Percentiles rank a stretch among this genome's conserved stretches.
Evolutionary conservation across 2,797 vertebrate species (phyloP).

Genomic region (Sternotherus odoratus): DNA sequence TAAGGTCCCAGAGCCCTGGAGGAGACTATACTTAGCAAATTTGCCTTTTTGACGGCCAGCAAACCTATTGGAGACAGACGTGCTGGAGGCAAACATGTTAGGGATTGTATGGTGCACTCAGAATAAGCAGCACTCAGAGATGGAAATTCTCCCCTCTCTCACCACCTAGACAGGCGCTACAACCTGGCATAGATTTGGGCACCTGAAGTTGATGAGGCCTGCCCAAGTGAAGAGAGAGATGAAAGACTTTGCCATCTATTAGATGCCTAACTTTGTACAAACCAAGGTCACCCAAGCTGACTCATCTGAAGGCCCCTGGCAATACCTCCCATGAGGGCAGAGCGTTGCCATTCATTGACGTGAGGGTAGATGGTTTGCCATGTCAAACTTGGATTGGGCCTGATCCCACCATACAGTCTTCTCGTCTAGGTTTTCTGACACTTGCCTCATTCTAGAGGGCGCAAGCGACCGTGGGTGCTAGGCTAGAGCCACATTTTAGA

Average conservation of each 20-base stretch:
- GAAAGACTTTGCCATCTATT: constrained; percentile 38
- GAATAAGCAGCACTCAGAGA: constrained; percentile 21
- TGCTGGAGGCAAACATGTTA: not conserved
- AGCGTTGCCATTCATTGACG: constrained; percentile 42
- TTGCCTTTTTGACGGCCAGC: constrained; percentile 19
- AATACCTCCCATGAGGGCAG: not conserved
- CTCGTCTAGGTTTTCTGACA: constrained; percentile 32
- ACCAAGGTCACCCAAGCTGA: constrained; percentile 63
- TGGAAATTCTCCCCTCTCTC: constrained; percentile 38
- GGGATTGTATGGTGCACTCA: not conserved
- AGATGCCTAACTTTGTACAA: constrained; percentile 57
- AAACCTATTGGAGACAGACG: constrained; percentile 54
- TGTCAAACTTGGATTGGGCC: constrained; percentile 8
- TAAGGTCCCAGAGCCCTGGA: constrained; percentile 8
- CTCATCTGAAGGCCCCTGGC: constrained; percentile 53
- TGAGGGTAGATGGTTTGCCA: constrained; percentile 17
- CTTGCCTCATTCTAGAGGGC: constrained; percentile 17
- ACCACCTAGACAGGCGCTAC: constrained; percentile 30
- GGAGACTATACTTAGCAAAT: constrained; percentile 43
- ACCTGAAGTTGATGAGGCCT: constrained; percentile 51
- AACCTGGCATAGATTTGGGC: constrained; percentile 48
- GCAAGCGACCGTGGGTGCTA: not conserved
- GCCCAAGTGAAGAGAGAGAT: not conserved
- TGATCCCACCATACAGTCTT: constrained; percentile 40
- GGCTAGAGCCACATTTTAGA: not conserved